Conservation (phyloP, 2,888 invertebrate genomes). For the Caradrina kadenii region DNA sequence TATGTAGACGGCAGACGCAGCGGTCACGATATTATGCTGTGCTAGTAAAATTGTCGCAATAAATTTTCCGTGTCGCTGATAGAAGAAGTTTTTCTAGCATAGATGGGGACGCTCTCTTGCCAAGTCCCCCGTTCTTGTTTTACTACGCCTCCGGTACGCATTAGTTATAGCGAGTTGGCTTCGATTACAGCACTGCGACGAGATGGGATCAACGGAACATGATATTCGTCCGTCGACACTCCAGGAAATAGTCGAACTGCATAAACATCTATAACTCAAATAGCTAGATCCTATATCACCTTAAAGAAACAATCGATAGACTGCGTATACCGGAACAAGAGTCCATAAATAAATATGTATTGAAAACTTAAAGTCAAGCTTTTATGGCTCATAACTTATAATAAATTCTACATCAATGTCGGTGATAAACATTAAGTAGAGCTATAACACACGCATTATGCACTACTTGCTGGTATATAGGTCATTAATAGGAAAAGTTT, state of each 20-base stretch:
- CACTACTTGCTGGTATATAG: constrained; percentile 71
- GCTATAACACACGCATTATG: constrained; percentile 75
- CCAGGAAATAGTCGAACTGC: constrained; percentile 18
- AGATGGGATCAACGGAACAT: constrained; percentile 61
- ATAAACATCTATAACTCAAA: constrained; percentile 11
- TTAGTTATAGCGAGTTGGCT: constrained; percentile 64
- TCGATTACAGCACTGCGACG: constrained; percentile 63
- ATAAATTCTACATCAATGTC: constrained; percentile 57
- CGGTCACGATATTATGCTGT: constrained; percentile 67
- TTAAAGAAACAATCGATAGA: constrained; percentile 23
- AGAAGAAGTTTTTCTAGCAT: constrained; percentile 80
- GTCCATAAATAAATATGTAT: constrained; percentile 47
- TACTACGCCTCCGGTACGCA: constrained; percentile 62
- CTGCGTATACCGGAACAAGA: constrained; percentile 18
- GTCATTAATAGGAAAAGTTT: constrained; percentile 79
- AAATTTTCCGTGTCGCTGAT: constrained; percentile 77
- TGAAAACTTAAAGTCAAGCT: constrained; percentile 59
- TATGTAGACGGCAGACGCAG: constrained; percentile 57
- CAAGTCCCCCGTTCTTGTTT: constrained; percentile 69
- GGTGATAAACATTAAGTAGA: constrained; percentile 66
- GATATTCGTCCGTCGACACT: constrained; percentile 46
- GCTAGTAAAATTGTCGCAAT: constrained; percentile 77
- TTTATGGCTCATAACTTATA: constrained; percentile 56
- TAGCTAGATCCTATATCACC: background rate
- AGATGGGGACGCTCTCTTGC: constrained; percentile 66